Evolutionary conservation across 1,140 invertebrate genomes (phyloP).

Genomic region (Drepana arcuata): DNA sequence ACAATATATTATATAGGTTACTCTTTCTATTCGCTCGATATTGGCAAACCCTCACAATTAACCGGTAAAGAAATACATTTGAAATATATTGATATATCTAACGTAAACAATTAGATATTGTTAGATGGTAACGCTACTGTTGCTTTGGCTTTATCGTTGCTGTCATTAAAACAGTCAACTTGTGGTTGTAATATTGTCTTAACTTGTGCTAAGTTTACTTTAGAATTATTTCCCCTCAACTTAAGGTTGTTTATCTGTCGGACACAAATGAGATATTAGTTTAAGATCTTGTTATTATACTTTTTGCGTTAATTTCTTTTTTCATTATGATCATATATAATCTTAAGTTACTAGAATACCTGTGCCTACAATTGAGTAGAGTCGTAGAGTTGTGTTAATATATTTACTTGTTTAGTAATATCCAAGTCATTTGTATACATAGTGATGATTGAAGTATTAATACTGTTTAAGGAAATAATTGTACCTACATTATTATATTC

Average conservation of each 20-base stretch:
- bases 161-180: slow-evolving; percentile 26
- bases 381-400: too few species aligned
- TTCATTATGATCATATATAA: too few species aligned
- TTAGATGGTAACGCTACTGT: slow-evolving; percentile 33
- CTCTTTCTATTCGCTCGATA: slow-evolving; percentile 44
- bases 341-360: too few species aligned
- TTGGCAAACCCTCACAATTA: slow-evolving; percentile 68
- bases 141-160: slow-evolving; percentile 57
- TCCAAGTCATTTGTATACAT: too few species aligned
- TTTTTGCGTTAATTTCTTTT: too few species aligned
- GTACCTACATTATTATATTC: too few species aligned
- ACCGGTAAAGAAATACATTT: slow-evolving; percentile 25
- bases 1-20: slow-evolving; percentile 20
- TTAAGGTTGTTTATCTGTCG: slow-evolving; percentile 14
- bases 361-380: too few species aligned
- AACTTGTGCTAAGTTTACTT: slow-evolving; percentile 31
- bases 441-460: too few species aligned
- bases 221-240: slow-evolving; percentile 24
- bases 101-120: slow-evolving; percentile 21
- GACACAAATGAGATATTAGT: slow-evolving; percentile 11
- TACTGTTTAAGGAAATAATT: too few species aligned
- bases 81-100: too few species aligned
- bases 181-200: slow-evolving; percentile 18
- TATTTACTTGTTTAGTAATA: too few species aligned
- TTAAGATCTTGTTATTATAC: too few species aligned